A percentile compares a stretch with the other conserved stretches of the same genome.
phyloP scores from a whole-genome alignment of 2,113 vertebrate species.

The Oncorhynchus clarkii region DNA sequence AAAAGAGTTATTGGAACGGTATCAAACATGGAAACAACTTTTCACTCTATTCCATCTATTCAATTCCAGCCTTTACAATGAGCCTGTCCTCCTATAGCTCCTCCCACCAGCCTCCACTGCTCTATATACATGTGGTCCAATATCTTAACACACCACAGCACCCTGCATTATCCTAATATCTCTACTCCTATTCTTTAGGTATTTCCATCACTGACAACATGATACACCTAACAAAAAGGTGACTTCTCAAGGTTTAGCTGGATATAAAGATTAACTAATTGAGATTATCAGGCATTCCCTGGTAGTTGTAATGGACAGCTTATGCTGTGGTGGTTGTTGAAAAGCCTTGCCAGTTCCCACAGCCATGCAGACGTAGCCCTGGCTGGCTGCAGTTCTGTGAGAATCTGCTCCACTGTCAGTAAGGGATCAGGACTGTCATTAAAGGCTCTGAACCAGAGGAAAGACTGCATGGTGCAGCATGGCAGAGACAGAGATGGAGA shows the following conservation, averaged over 20 bases:
- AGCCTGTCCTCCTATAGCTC: too few species aligned
- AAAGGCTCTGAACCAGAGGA: neutral
- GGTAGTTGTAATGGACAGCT: neutral
- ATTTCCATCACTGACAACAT: neutral
- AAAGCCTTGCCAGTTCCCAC: neutral
- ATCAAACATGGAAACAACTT: too few species aligned
- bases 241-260: neutral
- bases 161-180: neutral
- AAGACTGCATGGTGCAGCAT: neutral
- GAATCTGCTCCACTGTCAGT: conserved; percentile 8
- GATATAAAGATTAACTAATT: neutral
- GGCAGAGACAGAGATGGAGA: neutral
- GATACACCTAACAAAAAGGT: neutral
- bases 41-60: too few species aligned
- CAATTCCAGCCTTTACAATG: too few species aligned
- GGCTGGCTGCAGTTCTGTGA: neutral
- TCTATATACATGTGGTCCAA: too few species aligned
- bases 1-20: neutral
- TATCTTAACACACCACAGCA: neutral
- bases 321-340: neutral
- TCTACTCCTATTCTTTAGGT: neutral
- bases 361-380: too few species aligned
- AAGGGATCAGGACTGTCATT: conserved; percentile 9
- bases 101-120: too few species aligned
- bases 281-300: neutral